Evolutionary conservation across 2,113 vertebrate genomes (phyloP).

Genomic region (Ptychochromis oligacanthus): DNA sequence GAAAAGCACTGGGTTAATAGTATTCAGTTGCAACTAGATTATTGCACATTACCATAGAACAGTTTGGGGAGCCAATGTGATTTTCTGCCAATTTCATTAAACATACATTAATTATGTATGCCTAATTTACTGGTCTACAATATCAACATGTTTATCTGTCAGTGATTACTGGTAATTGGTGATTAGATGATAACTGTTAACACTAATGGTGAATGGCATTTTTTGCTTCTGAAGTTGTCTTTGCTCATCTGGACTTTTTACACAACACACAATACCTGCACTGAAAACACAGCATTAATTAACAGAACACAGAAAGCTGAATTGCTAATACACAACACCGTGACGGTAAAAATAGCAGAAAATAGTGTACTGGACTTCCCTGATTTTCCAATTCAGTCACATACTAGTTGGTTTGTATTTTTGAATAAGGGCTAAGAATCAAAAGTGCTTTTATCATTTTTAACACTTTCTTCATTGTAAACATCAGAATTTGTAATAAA

Average conservation of each 20-base stretch:
- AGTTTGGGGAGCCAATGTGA: slow-evolving; percentile 38
- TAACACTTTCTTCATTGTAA: not conserved
- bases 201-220: slow-evolving; percentile 17
- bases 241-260: slow-evolving; percentile 23
- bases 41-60: slow-evolving; percentile 44
- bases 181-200: slow-evolving; percentile 52
- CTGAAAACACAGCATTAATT: slow-evolving; percentile 21
- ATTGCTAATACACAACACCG: slow-evolving; percentile 5
- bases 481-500: not conserved
- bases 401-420: not conserved
- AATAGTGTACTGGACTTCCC: not conserved
- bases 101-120: slow-evolving; percentile 68
- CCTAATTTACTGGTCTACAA: slow-evolving; percentile 63
- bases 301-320: not conserved
- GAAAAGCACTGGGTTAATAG: slow-evolving; percentile 36
- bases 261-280: slow-evolving; percentile 22
- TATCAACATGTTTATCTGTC: slow-evolving; percentile 69
- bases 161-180: slow-evolving; percentile 64
- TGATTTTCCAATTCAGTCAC: not conserved
- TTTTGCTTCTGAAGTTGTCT: slow-evolving; percentile 30
- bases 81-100: slow-evolving; percentile 63
- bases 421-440: not conserved
- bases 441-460: not conserved
- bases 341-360: not conserved
- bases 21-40: slow-evolving; percentile 51